phyloP scores from a whole-genome alignment of 2,888 invertebrate genomes.

The Leistus spinibarbis region DNA sequence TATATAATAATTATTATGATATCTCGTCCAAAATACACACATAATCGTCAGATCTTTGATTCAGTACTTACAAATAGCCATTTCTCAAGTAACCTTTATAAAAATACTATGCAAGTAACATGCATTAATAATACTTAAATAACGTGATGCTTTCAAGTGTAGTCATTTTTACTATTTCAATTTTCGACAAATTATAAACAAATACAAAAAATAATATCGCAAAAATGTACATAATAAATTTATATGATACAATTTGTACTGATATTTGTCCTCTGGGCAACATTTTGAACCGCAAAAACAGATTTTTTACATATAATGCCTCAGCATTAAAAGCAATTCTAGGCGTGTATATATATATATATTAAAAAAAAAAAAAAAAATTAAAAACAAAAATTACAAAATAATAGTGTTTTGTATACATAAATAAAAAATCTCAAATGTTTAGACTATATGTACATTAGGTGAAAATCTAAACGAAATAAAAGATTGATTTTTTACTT shows the following conservation, averaged over 20 bases:
- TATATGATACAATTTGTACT: constrained; percentile 36
- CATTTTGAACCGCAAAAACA: not conserved
- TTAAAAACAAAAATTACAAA: constrained; percentile 3
- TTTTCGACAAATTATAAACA: constrained; percentile 13
- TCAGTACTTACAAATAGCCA: not conserved
- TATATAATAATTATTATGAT: not conserved
- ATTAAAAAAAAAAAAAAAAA: no score
- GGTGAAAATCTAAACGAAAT: not conserved
- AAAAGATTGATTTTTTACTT: not conserved
- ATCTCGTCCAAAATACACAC: not conserved
- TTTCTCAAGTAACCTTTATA: not conserved
- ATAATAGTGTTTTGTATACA: not conserved
- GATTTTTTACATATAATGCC: not conserved
- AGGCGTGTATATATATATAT: not conserved
- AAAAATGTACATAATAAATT: constrained; percentile 30
- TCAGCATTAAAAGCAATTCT: not conserved
- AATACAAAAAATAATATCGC: constrained; percentile 27
- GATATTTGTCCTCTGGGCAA: constrained; percentile 34
- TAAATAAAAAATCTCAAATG: not conserved
- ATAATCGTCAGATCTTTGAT: not conserved
- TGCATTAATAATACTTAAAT: not conserved
- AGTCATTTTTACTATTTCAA: no score
- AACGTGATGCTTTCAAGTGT: no score
- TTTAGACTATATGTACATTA: not conserved
- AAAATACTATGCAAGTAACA: not conserved